phyloP scores from a whole-genome alignment of 92 coral and sea anemone species.

The Heteractis magnifica region DNA sequence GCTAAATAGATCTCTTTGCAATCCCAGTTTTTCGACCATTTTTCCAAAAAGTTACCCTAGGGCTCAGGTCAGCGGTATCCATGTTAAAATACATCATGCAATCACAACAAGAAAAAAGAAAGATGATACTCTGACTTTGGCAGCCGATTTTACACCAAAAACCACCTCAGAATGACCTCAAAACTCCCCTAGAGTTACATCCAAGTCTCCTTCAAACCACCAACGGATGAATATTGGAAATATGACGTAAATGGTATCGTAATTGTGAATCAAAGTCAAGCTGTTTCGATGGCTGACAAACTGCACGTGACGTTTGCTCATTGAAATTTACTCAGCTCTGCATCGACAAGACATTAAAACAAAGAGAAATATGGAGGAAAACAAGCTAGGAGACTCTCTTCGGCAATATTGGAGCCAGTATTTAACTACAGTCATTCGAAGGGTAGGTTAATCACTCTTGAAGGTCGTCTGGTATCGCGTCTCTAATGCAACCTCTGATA shows the following conservation, averaged over 20 bases:
- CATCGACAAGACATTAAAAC: background rate
- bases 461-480: background rate
- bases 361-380: slow-evolving; percentile 8
- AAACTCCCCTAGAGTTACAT: background rate
- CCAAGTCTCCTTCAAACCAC: background rate
- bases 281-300: slow-evolving; percentile 9
- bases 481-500: background rate
- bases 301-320: background rate
- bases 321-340: background rate
- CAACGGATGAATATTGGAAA: background rate
- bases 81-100: background rate
- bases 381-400: background rate
- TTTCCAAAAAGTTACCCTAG: background rate
- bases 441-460: slow-evolving; percentile 2
- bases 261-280: background rate
- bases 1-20: too few species aligned
- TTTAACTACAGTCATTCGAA: slow-evolving; percentile 13
- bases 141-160: background rate
- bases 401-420: slow-evolving; percentile 21
- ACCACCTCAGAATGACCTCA: background rate
- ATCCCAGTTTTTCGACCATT: too few species aligned
- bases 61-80: slow-evolving; percentile 1
- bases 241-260: background rate
- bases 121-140: background rate
- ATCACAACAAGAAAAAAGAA: background rate